These are phyloP conservation scores for Neodiprion fabricii DNA, from an alignment of 1,140 invertebrate genomes.

Conservation along the genomic window DNA sequence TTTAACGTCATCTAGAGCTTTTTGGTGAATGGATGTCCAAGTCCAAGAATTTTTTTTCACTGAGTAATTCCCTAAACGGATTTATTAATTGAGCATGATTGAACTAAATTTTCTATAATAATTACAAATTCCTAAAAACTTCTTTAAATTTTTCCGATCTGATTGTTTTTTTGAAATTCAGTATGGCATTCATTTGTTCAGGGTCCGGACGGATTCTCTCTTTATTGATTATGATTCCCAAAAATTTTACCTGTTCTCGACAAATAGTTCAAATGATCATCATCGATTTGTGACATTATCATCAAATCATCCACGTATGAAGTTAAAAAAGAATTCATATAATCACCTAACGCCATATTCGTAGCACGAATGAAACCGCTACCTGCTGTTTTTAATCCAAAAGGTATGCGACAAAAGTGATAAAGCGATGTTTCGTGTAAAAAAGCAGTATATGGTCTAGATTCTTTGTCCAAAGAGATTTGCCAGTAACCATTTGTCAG, in stretches of 20 bases:
- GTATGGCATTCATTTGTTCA: slow-evolving; percentile 23
- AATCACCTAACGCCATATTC: slow-evolving; percentile 4
- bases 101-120: slow-evolving; percentile 40
- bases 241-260: slow-evolving; percentile 17
- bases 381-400: too few relatives aligned
- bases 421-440: slow-evolving; percentile 37
- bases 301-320: slow-evolving; percentile 31
- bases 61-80: slow-evolving; percentile 15
- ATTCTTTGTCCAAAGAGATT: slow-evolving; percentile 33
- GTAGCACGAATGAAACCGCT: slow-evolving; percentile 20
- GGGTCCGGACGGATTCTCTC: slow-evolving; percentile 24
- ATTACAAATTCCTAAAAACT: slow-evolving; percentile 43
- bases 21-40: slow-evolving; percentile 2
- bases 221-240: slow-evolving; percentile 19
- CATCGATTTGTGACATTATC: slow-evolving; percentile 19
- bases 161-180: slow-evolving; percentile 22
- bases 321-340: slow-evolving; percentile 8
- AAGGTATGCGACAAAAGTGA: background rate
- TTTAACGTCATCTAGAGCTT: slow-evolving; percentile 2
- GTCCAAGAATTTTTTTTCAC: background rate
- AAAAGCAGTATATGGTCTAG: slow-evolving; percentile 42
- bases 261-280: slow-evolving; percentile 31
- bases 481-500: slow-evolving; percentile 46
- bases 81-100: slow-evolving; percentile 15
- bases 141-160: slow-evolving; percentile 26